A percentile compares a stretch with the other conserved stretches of the same genome.
These are phyloP conservation scores for Xestobium rufovillosum DNA, from an alignment of 2,888 invertebrate species.

Conservation along the genomic window DNA sequence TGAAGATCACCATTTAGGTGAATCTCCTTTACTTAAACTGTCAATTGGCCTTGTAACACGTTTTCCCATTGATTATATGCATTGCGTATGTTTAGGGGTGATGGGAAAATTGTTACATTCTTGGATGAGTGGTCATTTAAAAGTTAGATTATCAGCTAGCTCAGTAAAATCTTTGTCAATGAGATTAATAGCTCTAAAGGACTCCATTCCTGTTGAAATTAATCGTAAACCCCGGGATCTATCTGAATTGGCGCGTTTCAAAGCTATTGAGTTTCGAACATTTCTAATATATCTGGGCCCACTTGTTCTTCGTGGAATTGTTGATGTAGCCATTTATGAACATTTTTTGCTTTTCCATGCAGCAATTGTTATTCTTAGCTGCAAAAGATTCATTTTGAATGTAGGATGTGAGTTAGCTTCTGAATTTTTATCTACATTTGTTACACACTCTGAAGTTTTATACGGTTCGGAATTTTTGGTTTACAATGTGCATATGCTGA, in stretches of 20 bases:
- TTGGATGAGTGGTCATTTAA: constrained; percentile 10
- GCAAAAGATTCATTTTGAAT: constrained; percentile 7
- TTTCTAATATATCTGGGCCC: constrained; percentile 15
- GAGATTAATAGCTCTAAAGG: constrained; percentile 7
- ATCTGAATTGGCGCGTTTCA: constrained; percentile 13
- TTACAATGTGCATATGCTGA: constrained; percentile 13
- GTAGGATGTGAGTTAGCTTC: constrained; percentile 7
- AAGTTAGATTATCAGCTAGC: constrained; percentile 4
- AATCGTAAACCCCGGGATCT: constrained; percentile 15
- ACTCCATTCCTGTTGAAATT: constrained; percentile 12
- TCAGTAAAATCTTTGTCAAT: constrained; percentile 6
- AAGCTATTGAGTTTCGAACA: constrained; percentile 5
- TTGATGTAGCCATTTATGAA: constrained; percentile 11
- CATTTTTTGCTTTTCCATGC: constrained; percentile 12
- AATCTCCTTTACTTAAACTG: constrained; percentile 15
- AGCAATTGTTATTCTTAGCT: no score
- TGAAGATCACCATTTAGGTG: constrained; percentile 17
- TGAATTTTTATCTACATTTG: constrained; percentile 9
- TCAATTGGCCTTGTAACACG: constrained; percentile 12
- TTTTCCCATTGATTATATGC: constrained; percentile 19
- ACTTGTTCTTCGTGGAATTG: constrained; percentile 7
- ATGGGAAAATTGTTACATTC: constrained; percentile 16
- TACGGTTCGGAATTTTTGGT: constrained; percentile 13
- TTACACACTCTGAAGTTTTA: constrained; percentile 11
- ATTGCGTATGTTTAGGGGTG: constrained; percentile 14